Conservation (phyloP, 2,113 vertebrate genomes). For the Otolemur garnettii region DNA sequence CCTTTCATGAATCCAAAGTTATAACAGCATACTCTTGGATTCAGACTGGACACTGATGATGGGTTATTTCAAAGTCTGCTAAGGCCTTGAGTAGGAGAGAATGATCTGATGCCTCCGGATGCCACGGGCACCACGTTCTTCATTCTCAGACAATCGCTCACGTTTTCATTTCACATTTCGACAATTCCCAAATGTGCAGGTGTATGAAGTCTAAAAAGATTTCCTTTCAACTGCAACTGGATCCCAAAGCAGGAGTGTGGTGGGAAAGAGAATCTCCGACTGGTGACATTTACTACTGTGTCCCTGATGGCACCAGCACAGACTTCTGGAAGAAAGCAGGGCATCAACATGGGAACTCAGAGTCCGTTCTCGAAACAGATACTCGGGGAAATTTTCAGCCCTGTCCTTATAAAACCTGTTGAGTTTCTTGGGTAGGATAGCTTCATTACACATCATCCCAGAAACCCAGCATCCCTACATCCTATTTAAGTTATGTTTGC, state of each 20-base stretch:
- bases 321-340: not conserved
- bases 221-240: not conserved
- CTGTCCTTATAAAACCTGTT: not conserved
- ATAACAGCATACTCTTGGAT: not conserved
- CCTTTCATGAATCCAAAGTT: not conserved
- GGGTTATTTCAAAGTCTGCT: not conserved
- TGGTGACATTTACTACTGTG: not conserved
- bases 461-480: not conserved
- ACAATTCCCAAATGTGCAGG: not conserved
- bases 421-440: constrained; percentile 49
- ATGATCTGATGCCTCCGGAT: not conserved
- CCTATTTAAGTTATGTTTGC: not conserved
- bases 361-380: not conserved
- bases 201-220: constrained; percentile 30
- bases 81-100: not conserved
- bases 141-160: not conserved
- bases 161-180: not conserved
- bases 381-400: not conserved
- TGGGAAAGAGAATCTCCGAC: not conserved
- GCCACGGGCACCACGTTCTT: not conserved
- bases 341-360: not conserved
- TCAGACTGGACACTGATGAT: not conserved
- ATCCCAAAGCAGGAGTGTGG: not conserved
- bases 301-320: not conserved
- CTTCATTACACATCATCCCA: not conserved